phyloP scores from a whole-genome alignment of 1,140 invertebrate species.

The Drosophila subpulchrella region DNA sequence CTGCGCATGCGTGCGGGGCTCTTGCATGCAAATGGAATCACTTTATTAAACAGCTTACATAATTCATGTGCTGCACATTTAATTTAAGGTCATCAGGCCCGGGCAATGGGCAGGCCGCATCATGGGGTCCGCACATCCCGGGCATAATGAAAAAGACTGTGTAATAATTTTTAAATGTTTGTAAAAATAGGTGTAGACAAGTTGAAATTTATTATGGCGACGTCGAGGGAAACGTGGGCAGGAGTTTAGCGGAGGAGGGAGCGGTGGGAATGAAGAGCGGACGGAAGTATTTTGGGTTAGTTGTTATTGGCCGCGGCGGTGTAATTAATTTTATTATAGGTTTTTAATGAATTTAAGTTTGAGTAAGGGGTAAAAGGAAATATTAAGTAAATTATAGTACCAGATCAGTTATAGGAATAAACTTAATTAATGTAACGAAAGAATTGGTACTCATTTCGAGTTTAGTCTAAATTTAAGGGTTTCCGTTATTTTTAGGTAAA shows the following conservation, averaged over 20 bases:
- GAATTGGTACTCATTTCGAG: too few relatives aligned
- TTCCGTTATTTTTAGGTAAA: too few relatives aligned
- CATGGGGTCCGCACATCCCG: constrained; percentile 34
- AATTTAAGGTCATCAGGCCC: constrained; percentile 82
- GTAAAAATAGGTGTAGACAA: constrained; percentile 83
- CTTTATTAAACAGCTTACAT: constrained; percentile 84
- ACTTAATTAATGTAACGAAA: not conserved
- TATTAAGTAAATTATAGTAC: not conserved
- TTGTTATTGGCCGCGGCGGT: constrained; percentile 16
- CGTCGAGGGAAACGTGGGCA: constrained; percentile 51
- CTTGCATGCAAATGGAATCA: constrained; percentile 84
- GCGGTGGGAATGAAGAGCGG: constrained; percentile 2
- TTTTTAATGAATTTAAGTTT: constrained; percentile 12
- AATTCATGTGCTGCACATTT: constrained; percentile 84
- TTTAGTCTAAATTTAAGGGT: too few relatives aligned
- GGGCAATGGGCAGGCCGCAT: constrained; percentile 34
- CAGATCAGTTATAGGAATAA: not conserved
- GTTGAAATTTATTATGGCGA: constrained; percentile 81
- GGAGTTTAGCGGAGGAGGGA: not conserved
- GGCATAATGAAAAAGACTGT: constrained; percentile 79
- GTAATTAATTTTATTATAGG: constrained; percentile 11
- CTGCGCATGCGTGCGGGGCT: constrained; percentile 80
- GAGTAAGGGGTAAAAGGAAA: not conserved
- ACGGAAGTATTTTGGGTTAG: constrained; percentile 39
- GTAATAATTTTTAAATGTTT: constrained; percentile 84